phyloP scores from a whole-genome alignment of 2,888 invertebrate species.

The Oligia fasciuncula region DNA sequence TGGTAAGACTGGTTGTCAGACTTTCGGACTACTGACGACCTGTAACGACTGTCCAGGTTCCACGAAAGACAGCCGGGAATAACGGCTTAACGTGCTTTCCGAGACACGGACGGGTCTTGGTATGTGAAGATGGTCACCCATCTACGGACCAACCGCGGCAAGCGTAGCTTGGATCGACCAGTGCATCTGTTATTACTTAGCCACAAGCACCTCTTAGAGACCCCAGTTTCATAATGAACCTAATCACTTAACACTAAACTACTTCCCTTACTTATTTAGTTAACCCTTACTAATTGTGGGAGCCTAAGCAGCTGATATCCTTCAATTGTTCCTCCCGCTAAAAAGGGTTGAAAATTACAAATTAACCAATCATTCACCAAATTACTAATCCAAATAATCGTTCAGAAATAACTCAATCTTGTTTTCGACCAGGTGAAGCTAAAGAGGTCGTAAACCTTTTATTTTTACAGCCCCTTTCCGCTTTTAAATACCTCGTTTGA shows the following conservation, averaged over 20 bases:
- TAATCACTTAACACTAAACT: slow-evolving; percentile 27
- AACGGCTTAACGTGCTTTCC: no score
- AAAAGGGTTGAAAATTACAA: slow-evolving; percentile 62
- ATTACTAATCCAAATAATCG: slow-evolving; percentile 59
- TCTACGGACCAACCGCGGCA: no score
- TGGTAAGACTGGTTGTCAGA: no score
- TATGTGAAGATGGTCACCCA: no score
- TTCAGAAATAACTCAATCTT: slow-evolving; percentile 63
- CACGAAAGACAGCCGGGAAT: no score
- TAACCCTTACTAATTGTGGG: slow-evolving; percentile 50
- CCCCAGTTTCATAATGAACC: slow-evolving; percentile 1
- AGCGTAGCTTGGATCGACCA: no score
- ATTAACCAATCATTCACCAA: slow-evolving; percentile 61
- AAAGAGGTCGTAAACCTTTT: slow-evolving; percentile 56
- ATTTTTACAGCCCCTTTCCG: slow-evolving; percentile 71
- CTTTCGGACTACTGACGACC: no score
- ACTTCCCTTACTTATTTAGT: slow-evolving; percentile 10
- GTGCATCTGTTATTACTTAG: no score
- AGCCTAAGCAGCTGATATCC: slow-evolving; percentile 48
- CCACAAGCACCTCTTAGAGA: neutral
- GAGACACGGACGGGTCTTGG: no score
- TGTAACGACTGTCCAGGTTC: no score
- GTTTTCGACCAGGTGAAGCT: slow-evolving; percentile 60
- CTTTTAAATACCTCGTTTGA: slow-evolving; percentile 60
- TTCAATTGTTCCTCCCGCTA: slow-evolving; percentile 16